These are phyloP conservation scores for Campaea margaritaria DNA, from an alignment of 2,888 invertebrate species.

Conservation along the genomic window DNA sequence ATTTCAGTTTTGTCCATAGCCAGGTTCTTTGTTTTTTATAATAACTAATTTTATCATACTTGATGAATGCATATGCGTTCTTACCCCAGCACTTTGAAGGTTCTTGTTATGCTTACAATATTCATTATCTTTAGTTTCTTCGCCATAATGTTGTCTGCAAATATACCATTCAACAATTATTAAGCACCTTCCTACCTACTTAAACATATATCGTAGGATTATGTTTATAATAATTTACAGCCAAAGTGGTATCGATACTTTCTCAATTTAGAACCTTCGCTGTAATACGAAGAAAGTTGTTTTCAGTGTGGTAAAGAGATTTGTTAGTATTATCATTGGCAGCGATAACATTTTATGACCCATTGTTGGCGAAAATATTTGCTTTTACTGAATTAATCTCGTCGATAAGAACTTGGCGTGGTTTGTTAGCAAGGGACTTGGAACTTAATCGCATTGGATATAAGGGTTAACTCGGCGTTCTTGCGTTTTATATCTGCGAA, in stretches of 20 bases:
- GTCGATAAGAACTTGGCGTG: slow-evolving; percentile 21
- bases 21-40: too few relatives aligned
- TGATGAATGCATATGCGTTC: too few relatives aligned
- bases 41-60: too few relatives aligned
- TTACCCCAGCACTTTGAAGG: too few relatives aligned
- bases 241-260: slow-evolving; percentile 22
- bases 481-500: background rate
- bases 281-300: slow-evolving; percentile 30
- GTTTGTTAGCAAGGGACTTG: slow-evolving; percentile 3
- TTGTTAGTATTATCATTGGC: slow-evolving; percentile 25
- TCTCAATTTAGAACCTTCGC: slow-evolving; percentile 33
- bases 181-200: background rate
- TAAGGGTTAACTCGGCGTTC: background rate
- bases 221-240: slow-evolving; percentile 25
- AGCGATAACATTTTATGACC: slow-evolving; percentile 37
- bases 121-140: background rate
- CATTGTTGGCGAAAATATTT: slow-evolving; percentile 41
- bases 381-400: slow-evolving; percentile 29
- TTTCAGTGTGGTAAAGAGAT: slow-evolving; percentile 28
- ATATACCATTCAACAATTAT: background rate
- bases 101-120: background rate
- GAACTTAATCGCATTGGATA: background rate
- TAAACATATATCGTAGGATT: slow-evolving; percentile 13
- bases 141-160: background rate
- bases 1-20: too few relatives aligned